Percentiles rank a stretch among this genome's conserved stretches.
These are phyloP conservation scores for Dascillus cervinus DNA, from an alignment of 2,888 invertebrate genomes.

Conservation along the genomic window DNA sequence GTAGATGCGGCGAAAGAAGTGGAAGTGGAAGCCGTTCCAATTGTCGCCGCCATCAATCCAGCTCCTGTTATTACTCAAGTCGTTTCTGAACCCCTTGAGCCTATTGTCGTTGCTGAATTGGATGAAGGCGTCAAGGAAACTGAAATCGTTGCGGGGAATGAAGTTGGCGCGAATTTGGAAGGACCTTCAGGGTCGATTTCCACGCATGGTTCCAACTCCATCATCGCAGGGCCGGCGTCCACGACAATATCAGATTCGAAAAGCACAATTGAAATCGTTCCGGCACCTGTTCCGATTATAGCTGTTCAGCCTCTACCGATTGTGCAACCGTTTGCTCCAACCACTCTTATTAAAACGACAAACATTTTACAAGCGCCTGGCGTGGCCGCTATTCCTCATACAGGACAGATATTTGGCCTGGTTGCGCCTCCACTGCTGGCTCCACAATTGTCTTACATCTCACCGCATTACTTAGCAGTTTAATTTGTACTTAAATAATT, in stretches of 20 bases:
- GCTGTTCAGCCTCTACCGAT: no score
- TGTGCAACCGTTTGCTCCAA: no score
- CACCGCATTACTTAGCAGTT: no score
- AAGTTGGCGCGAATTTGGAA: constrained; percentile 28
- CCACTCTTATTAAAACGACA: no score
- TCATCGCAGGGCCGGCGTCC: constrained; percentile 36
- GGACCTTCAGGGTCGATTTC: constrained; percentile 36
- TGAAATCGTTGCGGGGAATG: constrained; percentile 24
- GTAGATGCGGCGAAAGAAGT: constrained; percentile 4
- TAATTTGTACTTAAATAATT: no score
- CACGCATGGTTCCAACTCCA: constrained; percentile 31
- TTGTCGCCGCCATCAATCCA: constrained; percentile 1
- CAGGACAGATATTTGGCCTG: no score
- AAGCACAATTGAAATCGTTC: no score
- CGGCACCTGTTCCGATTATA: no score
- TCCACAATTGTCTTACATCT: no score
- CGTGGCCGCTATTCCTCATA: no score
- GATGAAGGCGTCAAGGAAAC: constrained; percentile 15
- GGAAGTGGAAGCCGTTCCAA: constrained; percentile 3
- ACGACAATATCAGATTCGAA: constrained; percentile 32
- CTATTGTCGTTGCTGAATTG: constrained; percentile 19
- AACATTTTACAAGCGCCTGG: no score
- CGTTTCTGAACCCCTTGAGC: constrained; percentile 15
- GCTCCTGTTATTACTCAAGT: constrained; percentile 10
- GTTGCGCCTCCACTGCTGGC: no score